Evolutionary conservation across 2,113 vertebrate genomes (phyloP), one percentile per base, ranked within the genome.

Genomic region (Sclerurus mexicanus): DNA sequence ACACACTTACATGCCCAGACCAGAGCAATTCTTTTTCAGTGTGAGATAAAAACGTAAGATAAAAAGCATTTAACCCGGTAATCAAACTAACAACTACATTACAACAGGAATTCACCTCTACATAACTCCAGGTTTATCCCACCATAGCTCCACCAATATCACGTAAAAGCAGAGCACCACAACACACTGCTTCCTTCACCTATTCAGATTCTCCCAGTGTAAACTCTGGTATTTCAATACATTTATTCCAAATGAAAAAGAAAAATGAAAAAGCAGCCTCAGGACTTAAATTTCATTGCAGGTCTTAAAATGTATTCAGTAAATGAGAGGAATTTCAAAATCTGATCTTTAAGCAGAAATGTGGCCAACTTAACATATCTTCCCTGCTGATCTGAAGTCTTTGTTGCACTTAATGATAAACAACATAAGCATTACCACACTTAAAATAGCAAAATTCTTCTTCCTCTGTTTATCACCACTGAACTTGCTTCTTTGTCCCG

Each of bases 391-490:
- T 44, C 72, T 52, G 25, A 90, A 77, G 55, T 18, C 50, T 84
- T 67, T 85, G 40, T 86, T 92, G 66, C 59, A n/a, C 42, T 79
- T 86, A 80, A 73, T 27, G 60, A 84, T 68, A 90, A 84, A 60
- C 56, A 81, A 37, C 35, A 69, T 10, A 62, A 81, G 72, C 35
- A 80, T 58, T 28, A 73, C 23, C 12, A 74, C 31, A 56, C 30
- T 72, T 91, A 58, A 78, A 94, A 80, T 1, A 78, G 50, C 15
- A 82, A 71, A 90, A 90, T 40, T 66, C 47, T 40, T 83, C 40
- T 78, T 87, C 42, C 40, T 93, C 40, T 89, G 62, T 86, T 94
- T 94, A 95, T 91, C 63, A 76, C 37, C 60, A 81, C 0, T 79
- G 53, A 87, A 56, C 47, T 56, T 71, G 28, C 25, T 72, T 86